Percentiles rank a stretch among this genome's conserved stretches.
These are phyloP conservation scores for Macropus fuliginosus DNA, from an alignment of 2,797 vertebrate species.

Conservation along the genomic window DNA sequence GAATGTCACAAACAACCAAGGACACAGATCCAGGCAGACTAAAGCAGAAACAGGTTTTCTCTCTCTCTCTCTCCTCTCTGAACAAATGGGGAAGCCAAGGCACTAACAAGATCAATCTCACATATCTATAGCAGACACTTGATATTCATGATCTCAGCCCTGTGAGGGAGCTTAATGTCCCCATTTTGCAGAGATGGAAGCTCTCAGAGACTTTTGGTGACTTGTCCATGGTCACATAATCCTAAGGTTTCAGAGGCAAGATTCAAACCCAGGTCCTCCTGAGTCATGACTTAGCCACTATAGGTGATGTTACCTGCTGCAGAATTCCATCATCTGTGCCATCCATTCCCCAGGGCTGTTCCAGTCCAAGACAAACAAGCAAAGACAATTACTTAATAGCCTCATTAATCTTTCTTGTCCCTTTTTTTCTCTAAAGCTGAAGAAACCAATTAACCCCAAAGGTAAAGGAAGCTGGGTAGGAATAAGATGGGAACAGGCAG, in stretches of 20 bases:
- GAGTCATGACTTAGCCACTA: neutral
- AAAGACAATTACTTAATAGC: constrained; percentile 36
- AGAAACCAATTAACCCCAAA: constrained; percentile 17
- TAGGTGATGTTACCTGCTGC: neutral
- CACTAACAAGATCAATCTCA: neutral
- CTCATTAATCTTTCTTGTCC: constrained; percentile 37
- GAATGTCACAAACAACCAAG: neutral
- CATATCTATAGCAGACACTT: neutral
- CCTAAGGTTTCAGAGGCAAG: neutral
- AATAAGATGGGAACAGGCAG: constrained; percentile 3
- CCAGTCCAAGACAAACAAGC: constrained; percentile 65
- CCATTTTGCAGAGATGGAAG: neutral
- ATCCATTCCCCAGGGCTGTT: constrained; percentile 12
- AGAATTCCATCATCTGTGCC: neutral
- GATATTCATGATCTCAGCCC: neutral
- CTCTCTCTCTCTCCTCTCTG: too few species aligned
- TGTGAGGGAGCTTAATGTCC: too few species aligned
- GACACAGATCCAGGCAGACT: neutral
- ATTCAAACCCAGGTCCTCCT: neutral
- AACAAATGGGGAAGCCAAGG: neutral
- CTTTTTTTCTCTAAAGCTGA: constrained; percentile 37
- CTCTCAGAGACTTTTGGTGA: neutral
- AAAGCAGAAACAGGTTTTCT: neutral
- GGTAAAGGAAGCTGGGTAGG: neutral
- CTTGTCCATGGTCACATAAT: neutral